A percentile compares a stretch with the other conserved stretches of the same genome.
Conservation (phyloP, 2,888 invertebrate genomes). For the Trachelus stipa region DNA sequence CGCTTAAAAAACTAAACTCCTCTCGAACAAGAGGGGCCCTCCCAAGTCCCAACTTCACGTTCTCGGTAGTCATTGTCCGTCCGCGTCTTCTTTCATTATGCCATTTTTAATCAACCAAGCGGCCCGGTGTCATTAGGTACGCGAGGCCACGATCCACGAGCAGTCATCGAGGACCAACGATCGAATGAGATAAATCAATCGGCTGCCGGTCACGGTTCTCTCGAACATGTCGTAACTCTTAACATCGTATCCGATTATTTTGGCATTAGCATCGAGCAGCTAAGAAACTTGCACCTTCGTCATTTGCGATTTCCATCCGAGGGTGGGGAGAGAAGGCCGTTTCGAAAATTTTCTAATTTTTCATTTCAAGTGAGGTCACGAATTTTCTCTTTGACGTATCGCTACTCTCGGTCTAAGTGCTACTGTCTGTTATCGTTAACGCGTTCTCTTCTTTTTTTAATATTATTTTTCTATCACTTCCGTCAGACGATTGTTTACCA, state of each 20-base stretch:
- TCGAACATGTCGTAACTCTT: background rate
- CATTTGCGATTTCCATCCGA: background rate
- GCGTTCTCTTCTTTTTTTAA: background rate
- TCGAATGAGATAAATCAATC: constrained; percentile 62
- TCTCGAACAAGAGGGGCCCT: constrained; percentile 15
- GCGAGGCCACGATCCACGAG: constrained; percentile 20
- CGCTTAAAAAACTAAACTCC: constrained; percentile 57
- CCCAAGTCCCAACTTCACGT: constrained; percentile 16
- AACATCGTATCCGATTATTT: background rate
- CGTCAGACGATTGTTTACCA: background rate
- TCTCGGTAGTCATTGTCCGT: constrained; percentile 53
- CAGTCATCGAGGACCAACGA: constrained; percentile 41
- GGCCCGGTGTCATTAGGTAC: constrained; percentile 47
- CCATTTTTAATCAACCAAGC: constrained; percentile 60
- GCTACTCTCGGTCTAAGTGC: background rate
- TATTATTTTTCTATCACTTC: background rate
- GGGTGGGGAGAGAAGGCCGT: background rate
- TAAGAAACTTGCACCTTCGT: background rate
- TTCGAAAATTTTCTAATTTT: background rate
- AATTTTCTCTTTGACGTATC: background rate
- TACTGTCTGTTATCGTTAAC: background rate
- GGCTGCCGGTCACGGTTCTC: constrained; percentile 17
- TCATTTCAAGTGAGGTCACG: background rate
- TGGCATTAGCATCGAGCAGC: background rate
- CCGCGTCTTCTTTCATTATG: constrained; percentile 59